Base-by-base conservation (phyloP, 2,113 vertebrate genomes). In the Clinocottus analis region DNA sequence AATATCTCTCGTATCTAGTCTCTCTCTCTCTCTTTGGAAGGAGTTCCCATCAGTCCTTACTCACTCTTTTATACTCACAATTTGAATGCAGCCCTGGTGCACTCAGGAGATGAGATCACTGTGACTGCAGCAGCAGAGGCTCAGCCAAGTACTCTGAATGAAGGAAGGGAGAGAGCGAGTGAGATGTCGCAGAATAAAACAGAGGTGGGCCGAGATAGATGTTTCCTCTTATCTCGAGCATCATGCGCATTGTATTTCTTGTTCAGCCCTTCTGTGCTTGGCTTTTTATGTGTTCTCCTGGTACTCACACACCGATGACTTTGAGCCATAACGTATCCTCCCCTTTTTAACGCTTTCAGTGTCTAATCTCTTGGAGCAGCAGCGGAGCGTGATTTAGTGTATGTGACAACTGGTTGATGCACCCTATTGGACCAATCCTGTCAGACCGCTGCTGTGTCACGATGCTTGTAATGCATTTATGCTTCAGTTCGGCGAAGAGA, bases 321-420 rank as follows among this genome's bases (percentile, higher is more conserved):
- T 84, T n/a, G 66, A 87, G 82, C 65, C 63, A 77, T 85, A 43
- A 70, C 61, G 69, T 71, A 70, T 87, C 88, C 85, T 53, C 84
- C 85, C 80, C 78, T 85, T 85, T 87, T 91, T 88, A 92, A 92
- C 87, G 74, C 85, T 80, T 87, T 67, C 67, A 2, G 27, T 8
- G 55, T 79, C 17, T 55, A 31, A 53, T 65, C 71, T 60, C 69
- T 67, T 47, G 53, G 13, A 82, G 83, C 76, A 67, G 75, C 60
- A 75, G 56, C 69, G 72, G 41, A 75, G 67, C 76, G 33, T 85
- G 66, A 91, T 78, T 80, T 61, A 59, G 55, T 75, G 33, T 62
- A 27, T 41, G 75, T 80, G 90, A 85, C 84, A 81, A 64, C 58
- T 27, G 43, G 72, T 35, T 70, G 43, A 72, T 81, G 77, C 72